Percentiles rank a stretch among this genome's conserved stretches.
Conservation (phyloP, 2,888 invertebrate genomes). For the Buathra laborator region DNA sequence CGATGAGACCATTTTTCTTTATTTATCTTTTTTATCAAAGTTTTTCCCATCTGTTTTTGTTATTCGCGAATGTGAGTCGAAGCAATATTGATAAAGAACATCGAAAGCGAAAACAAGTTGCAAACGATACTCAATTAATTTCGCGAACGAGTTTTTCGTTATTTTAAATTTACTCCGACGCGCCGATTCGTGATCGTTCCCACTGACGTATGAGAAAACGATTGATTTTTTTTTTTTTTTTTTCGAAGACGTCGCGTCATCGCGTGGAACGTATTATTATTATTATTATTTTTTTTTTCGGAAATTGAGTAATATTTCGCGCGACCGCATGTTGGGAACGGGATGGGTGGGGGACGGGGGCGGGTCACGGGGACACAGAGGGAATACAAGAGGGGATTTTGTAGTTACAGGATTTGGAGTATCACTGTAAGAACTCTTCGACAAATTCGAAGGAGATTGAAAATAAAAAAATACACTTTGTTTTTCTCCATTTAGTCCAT, state of each 20-base stretch:
- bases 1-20: slow-evolving; percentile 2
- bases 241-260: slow-evolving; percentile 1
- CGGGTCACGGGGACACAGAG: slow-evolving; percentile 22
- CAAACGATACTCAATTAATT: slow-evolving; percentile 30
- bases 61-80: slow-evolving; percentile 76
- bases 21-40: slow-evolving; percentile 20
- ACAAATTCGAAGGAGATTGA: slow-evolving; percentile 72
- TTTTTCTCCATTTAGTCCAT: slow-evolving; percentile 76
- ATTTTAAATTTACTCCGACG: not conserved
- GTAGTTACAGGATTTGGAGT: slow-evolving; percentile 49
- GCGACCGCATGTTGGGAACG: not conserved
- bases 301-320: not conserved
- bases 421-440: slow-evolving; percentile 50
- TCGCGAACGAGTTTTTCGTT: slow-evolving; percentile 16
- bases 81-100: slow-evolving; percentile 78
- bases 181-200: slow-evolving; percentile 64
- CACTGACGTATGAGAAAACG: slow-evolving; percentile 7
- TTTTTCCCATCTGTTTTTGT: not conserved
- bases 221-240: slow-evolving; percentile 24
- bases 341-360: not conserved
- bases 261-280: not conserved
- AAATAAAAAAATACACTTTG: slow-evolving; percentile 81
- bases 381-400: slow-evolving; percentile 28
- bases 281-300: not conserved
- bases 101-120: slow-evolving; percentile 72